A percentile compares a stretch with the other conserved stretches of the same genome.
These are phyloP conservation scores for Trichosurus vulpecula DNA, from an alignment of 2,797 vertebrate species.

Conservation along the genomic window DNA sequence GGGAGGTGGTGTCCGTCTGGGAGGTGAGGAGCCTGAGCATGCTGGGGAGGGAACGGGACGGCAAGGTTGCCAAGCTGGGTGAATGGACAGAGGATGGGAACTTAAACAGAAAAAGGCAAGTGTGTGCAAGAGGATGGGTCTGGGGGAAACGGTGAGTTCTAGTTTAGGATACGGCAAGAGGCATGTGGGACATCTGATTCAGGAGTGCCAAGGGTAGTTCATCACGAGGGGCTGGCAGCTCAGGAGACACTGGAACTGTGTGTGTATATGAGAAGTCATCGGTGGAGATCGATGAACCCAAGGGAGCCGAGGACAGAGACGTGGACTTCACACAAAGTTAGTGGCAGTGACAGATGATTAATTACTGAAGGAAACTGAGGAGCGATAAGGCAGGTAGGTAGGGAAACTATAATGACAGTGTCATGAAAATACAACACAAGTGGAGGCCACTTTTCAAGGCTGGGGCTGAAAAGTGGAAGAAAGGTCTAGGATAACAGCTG, in stretches of 20 bases:
- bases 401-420: background rate
- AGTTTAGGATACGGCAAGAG: background rate
- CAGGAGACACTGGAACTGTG: background rate
- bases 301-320: background rate
- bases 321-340: background rate
- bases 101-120: background rate
- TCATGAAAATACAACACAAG: background rate
- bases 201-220: background rate
- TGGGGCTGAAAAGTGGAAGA: too few species aligned
- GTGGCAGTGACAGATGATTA: background rate
- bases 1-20: background rate
- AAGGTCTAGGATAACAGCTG: background rate
- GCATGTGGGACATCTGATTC: background rate
- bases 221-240: background rate
- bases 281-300: background rate
- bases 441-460: too few species aligned
- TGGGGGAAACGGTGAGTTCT: background rate
- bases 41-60: background rate
- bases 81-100: background rate
- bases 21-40: background rate
- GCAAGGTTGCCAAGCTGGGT: background rate
- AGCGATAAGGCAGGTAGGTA: background rate
- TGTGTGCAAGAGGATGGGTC: background rate
- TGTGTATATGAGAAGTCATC: background rate
- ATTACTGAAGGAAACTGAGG: background rate